Evolutionary conservation across 2,797 vertebrate genomes (phyloP), one percentile per base, ranked within the genome.

Genomic region (Falco novaeseelandiae): DNA sequence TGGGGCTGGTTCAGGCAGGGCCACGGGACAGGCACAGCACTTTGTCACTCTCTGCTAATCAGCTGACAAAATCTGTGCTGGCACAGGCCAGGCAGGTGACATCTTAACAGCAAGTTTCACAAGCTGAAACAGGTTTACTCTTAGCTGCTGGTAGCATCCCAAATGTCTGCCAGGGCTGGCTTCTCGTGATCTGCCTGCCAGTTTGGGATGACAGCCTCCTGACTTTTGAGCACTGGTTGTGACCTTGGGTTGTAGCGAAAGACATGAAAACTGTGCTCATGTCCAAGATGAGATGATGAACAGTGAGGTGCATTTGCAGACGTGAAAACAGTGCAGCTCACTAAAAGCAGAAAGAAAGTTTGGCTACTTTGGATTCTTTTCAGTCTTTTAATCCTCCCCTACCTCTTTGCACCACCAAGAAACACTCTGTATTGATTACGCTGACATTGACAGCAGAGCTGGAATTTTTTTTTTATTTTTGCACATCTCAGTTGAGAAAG

Each of bases 401-500:
- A 86, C 61, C 82, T 79, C 72, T 93, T 10, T 65, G 55, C 49
- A 86, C 61, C 51, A n/a, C 71, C 3, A 30, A 61, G 81, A 96
- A 88, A 94, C 74, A 80, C 76, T 90, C 48, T 71, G 27, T 94
- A 90, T 96, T 87, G 97, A 97, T 98, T 97, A 96, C 96, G 97
- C 96, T 98, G 98, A 98, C 96, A 85, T 9, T 73, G 95, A 95
- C 92, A 96, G 95, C 89, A 94, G 94, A 86, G 78, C 10, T 79
- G 85, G 93, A 96, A 85, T 83, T 90, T 19, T 36, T 80, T 34
- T 86, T 85, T 88, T 89, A 70, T 90, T 73, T 78, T 80, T 67
- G 73, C 80, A 34, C 89, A 89, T 97, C 92, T 97, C 81, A 74
- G 96, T 97, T 96, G 96, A 98, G 97, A 98, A 98, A 97, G 97